Base-by-base conservation (phyloP, 92 coral and sea anemone species). In the Scolanthus callimorphus region DNA sequence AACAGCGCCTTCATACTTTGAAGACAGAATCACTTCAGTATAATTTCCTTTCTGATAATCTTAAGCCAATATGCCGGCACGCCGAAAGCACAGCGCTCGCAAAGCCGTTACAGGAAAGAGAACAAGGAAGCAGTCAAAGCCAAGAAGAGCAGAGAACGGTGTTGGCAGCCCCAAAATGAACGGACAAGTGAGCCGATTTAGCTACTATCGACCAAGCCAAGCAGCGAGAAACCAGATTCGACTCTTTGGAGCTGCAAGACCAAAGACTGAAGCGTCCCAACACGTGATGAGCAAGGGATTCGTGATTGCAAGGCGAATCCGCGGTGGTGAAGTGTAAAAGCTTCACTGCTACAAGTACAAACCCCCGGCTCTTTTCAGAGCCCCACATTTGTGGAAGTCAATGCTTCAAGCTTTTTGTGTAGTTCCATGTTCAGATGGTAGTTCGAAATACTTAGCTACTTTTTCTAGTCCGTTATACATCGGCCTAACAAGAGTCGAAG, bases 291-390 rank as follows among this genome's bases (percentile, higher is more conserved):
- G 71, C 12, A 64, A 38, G 28, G 60, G 25, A 57, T 49, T 64
- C 13, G 3, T 51, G 59, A 17, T 64, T 19, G 71, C 71, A 2
- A 34, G 60, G 38, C 57, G 71, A 17, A 64, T 64, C 29, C 71
- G 71, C 25, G 71, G 71, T 34, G 15, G 41, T 34, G 8, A 6
- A 34, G 8, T 6, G 41, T 34, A 34, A 34, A n/a, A n/a, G n/a
- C n/a, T n/a, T n/a, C 41, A 34, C 6, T 6, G 15, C 41, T 34
- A 34, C 41, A 34, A 34, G n/a, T n/a, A n/a, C n/a, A n/a, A n/a
- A n/a, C 6, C 41, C n/a, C 6, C 41, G 41, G 41, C 15, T 34
- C 41, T 34, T 34, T 15, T 34, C 15, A 34, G 41, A 34, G 41
- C 41, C 41, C 6, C 41, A 34, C 41, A 34, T 34, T 34, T 34